Base-by-base conservation (phyloP, 2,797 vertebrate genomes). In the Phylloscopus collybita region DNA sequence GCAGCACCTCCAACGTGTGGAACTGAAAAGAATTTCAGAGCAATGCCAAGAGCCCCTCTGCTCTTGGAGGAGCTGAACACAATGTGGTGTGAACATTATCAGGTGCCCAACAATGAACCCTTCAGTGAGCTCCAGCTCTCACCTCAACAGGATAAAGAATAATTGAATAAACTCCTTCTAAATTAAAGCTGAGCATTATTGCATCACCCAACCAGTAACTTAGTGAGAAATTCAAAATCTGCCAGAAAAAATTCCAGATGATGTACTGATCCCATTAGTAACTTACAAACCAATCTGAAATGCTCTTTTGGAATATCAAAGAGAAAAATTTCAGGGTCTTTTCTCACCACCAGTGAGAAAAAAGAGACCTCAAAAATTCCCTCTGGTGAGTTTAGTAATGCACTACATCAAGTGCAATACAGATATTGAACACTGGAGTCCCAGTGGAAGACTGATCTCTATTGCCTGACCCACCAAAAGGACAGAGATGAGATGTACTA, bases 51-150 rank as follows among this genome's bases (percentile, higher is more conserved):
- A 74, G 13, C 44, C 50, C 18, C 11, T 61, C 40, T 38, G 27
- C 25, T 34, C 34, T 34, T 34, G 34, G 19, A 11, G 17, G 17
- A 80, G 32, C 17, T 20, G 16, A 89, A 54, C 23, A 40, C 27
- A 67, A 32, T 0, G 0, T 6, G 18, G 6, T 19, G 56, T 5
- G 4, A 81, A 4, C 56, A 21, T 27, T 32, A 23, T 36, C 38
- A 59, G 26, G 26, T 20, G 44, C 44, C 32, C 44, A 64, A 5
- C 7, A 49, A 59, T 4, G 4, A 67, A 40, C 5, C 8, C 40
- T 88, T 49, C 57, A 32, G 16, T 1, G 26, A 75, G 26, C 32
- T 79, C 30, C 47, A 76, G 23, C n/a, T 84, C 56, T 66, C 49
- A 60, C 38, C 25, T 44, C 34, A 70, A 6, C 13, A 13, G 1